These are phyloP conservation scores for Latrodectus elegans DNA, from an alignment of 2,888 invertebrate genomes.

Conservation along the genomic window DNA sequence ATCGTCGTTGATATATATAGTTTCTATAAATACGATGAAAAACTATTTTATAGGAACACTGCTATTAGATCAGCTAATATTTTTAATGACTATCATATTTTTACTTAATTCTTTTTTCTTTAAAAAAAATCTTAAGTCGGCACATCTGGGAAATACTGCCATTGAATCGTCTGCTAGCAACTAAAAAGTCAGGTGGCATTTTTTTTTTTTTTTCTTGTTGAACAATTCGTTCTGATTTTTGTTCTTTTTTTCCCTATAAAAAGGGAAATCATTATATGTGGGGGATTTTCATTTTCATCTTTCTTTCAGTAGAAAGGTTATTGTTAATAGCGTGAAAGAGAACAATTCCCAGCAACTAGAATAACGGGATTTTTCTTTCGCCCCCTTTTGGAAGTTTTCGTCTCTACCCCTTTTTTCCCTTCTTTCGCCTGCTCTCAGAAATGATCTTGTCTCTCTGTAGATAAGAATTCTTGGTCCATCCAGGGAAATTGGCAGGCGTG, in stretches of 20 bases:
- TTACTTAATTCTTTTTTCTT: too few species aligned
- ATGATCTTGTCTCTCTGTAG: constrained; percentile 35
- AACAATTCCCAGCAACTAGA: constrained; percentile 10
- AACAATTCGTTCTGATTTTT: neutral
- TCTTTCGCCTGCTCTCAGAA: constrained; percentile 26
- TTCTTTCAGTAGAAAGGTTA: constrained; percentile 15
- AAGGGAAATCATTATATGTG: neutral
- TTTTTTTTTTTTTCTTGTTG: neutral
- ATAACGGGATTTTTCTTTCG: constrained; percentile 45
- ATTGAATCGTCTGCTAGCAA: neutral
- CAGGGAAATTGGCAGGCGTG: constrained; percentile 48
- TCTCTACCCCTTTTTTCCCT: constrained; percentile 3
- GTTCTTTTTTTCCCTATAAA: neutral
- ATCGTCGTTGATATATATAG: too few species aligned
- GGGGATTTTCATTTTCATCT: neutral
- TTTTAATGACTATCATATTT: too few species aligned
- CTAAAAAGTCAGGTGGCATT: neutral
- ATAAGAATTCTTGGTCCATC: constrained; percentile 29
- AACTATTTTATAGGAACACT: too few species aligned
- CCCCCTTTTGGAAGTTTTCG: constrained; percentile 6
- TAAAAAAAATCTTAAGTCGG: too few species aligned
- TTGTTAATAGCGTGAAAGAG: constrained; percentile 21
- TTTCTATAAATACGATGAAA: too few species aligned
- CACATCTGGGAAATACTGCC: neutral
- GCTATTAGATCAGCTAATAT: too few species aligned